These are phyloP conservation scores for Florisuga fusca DNA, from an alignment of 2,797 vertebrate genomes.

Conservation along the genomic window DNA sequence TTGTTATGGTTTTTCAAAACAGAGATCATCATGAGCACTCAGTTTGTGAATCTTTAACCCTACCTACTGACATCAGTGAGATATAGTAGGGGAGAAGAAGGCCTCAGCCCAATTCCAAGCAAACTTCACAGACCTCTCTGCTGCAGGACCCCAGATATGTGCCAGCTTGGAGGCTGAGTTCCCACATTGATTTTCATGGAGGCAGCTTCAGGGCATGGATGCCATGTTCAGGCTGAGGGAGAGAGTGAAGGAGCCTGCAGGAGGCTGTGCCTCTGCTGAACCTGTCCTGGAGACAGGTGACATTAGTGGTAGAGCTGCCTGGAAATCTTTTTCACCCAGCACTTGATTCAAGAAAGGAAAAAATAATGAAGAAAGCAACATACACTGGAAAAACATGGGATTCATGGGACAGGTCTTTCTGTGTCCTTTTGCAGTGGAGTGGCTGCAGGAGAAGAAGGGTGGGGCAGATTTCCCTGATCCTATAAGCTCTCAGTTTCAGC, in stretches of 20 bases:
- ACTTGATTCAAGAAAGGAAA: not conserved
- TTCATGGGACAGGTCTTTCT: not conserved
- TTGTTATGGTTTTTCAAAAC: too few species aligned
- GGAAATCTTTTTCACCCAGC: not conserved
- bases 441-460: not conserved
- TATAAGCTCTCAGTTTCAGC: not conserved
- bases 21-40: too few species aligned
- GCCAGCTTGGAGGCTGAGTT: not conserved
- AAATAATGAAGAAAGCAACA: accelerated
- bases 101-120: not conserved
- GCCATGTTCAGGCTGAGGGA: not conserved
- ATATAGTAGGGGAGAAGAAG: not conserved
- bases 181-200: not conserved
- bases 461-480: not conserved
- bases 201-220: not conserved
- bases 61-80: too few species aligned
- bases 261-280: not conserved
- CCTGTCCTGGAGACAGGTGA: not conserved
- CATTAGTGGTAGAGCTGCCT: not conserved
- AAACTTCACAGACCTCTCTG: not conserved
- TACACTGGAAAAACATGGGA: not conserved
- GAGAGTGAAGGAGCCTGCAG: not conserved
- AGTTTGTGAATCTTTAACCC: too few species aligned
- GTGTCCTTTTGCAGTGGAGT: not conserved
- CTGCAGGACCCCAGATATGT: not conserved